These are phyloP conservation scores for Galeopterus variegatus DNA, from an alignment of 2,113 vertebrate species.

Conservation along the genomic window DNA sequence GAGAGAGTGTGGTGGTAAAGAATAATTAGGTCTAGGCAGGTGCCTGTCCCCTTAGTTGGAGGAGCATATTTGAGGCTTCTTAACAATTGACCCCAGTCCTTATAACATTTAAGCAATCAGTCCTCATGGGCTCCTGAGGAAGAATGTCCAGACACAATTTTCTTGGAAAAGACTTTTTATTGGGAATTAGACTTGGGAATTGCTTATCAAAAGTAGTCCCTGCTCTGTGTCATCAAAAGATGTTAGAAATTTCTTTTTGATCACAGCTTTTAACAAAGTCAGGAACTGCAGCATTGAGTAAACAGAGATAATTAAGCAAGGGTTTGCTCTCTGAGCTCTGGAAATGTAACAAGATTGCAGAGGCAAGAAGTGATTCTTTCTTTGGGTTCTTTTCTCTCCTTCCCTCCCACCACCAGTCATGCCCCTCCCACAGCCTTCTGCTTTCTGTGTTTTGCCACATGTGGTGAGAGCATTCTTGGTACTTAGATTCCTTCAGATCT, in stretches of 20 bases:
- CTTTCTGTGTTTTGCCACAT: conserved; percentile 57
- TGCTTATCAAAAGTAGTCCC: conserved; percentile 22
- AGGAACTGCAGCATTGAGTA: neutral
- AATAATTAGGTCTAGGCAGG: neutral
- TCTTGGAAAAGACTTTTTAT: neutral
- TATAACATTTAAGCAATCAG: neutral
- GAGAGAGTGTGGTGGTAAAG: neutral
- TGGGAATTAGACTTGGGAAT: neutral
- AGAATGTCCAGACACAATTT: neutral
- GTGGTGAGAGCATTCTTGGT: neutral
- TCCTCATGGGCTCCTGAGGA: neutral
- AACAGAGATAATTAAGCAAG: conserved; percentile 13
- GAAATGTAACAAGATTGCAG: neutral
- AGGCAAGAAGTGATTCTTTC: conserved; percentile 59
- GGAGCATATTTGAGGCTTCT: neutral
- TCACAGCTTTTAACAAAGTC: neutral
- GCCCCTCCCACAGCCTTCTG: conserved; percentile 34
- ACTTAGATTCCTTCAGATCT: neutral
- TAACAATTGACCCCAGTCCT: neutral
- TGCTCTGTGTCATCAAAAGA: neutral
- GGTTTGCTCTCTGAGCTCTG: neutral
- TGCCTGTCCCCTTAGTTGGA: neutral
- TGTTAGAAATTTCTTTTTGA: conserved; percentile 26
- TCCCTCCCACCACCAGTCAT: neutral
- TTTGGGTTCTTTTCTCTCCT: conserved; percentile 40